Evolutionary conservation across 2,113 vertebrate genomes (phyloP).

Genomic region (Colius striatus): DNA sequence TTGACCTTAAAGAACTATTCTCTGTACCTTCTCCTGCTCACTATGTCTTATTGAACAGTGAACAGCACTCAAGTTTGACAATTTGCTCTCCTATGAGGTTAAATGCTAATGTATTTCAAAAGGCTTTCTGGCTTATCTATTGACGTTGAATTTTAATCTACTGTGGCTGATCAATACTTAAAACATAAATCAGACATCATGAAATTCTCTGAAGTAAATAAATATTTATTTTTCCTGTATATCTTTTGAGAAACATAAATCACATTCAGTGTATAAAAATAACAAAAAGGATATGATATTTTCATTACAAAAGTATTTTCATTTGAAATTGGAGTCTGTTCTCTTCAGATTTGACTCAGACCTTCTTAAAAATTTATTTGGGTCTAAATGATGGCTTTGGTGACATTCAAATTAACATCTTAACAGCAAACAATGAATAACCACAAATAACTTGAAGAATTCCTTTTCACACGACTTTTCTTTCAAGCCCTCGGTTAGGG

Average conservation of each 20-base stretch:
- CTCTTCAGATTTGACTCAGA: not conserved
- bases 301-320: not conserved
- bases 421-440: not conserved
- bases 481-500: not conserved
- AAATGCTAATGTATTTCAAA: not conserved
- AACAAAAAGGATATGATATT: not conserved
- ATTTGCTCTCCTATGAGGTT: not conserved
- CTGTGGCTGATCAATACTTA: not conserved
- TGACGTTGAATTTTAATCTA: not conserved
- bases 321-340: not conserved
- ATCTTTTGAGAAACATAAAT: not conserved
- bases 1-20: not conserved
- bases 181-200: not conserved
- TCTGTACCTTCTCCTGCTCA: not conserved
- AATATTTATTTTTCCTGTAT: not conserved
- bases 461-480: not conserved
- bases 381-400: not conserved
- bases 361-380: not conserved
- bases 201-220: not conserved
- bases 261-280: not conserved
- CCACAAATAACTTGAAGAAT: not conserved
- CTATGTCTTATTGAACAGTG: not conserved
- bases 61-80: not conserved
- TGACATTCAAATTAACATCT: not conserved
- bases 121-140: not conserved